Evolutionary conservation across 1,140 invertebrate genomes (phyloP).

Genomic region (Atta colombica): DNA sequence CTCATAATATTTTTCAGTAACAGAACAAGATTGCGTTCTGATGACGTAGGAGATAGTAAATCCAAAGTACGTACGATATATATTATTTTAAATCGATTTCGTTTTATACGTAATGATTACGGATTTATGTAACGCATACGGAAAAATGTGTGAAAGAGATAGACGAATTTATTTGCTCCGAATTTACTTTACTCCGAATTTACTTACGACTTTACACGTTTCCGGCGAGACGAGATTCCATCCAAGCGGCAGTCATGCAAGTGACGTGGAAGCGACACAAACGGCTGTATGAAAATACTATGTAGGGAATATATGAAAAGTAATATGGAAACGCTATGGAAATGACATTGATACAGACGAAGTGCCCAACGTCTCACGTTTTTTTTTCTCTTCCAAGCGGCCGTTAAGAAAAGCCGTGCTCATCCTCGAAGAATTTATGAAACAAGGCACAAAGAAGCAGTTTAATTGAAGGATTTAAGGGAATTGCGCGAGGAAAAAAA

Average conservation of each 20-base stretch:
- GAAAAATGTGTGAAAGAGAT: neutral
- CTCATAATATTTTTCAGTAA: neutral
- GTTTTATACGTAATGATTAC: neutral
- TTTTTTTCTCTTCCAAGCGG: neutral
- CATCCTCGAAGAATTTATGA: neutral
- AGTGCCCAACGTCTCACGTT: neutral
- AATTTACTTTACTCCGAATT: neutral
- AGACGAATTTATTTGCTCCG: neutral
- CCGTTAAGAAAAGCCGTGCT: neutral
- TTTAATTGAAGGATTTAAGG: conserved; percentile 37
- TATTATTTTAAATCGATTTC: neutral
- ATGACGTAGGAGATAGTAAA: neutral
- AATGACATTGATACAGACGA: conserved; percentile 21
- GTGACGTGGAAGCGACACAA: conserved; percentile 26
- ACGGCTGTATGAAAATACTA: neutral
- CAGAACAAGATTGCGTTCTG: neutral
- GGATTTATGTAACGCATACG: conserved; percentile 17
- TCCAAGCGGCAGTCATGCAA: conserved; percentile 17
- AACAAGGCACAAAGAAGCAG: conserved; percentile 7
- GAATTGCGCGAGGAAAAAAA: neutral
- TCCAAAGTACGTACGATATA: neutral
- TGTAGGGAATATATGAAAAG: conserved; percentile 10
- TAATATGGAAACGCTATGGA: conserved; percentile 35
- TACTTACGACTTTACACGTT: conserved; percentile 8
- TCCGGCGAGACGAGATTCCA: conserved; percentile 21